phyloP scores from a whole-genome alignment of 2,113 vertebrate species.

The Oplegnathus fasciatus region DNA sequence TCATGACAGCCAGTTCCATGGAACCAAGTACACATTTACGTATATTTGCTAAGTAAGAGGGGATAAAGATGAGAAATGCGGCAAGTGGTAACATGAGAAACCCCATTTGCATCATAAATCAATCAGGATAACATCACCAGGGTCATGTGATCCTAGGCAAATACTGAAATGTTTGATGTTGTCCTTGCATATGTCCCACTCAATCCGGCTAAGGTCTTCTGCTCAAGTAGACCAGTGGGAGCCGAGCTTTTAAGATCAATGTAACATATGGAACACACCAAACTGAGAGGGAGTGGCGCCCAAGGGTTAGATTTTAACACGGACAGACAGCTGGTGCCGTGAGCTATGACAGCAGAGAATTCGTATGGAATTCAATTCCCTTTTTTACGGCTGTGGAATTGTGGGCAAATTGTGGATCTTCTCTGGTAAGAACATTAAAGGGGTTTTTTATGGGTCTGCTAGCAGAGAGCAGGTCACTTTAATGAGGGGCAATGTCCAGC shows the following conservation, averaged over 20 bases:
- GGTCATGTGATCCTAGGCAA: constrained; percentile 59
- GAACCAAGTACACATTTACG: constrained; percentile 36
- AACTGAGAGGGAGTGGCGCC: constrained; percentile 68
- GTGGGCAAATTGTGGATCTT: constrained; percentile 74
- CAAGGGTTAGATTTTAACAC: constrained; percentile 75
- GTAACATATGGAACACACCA: constrained; percentile 75
- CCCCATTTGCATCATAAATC: constrained; percentile 67
- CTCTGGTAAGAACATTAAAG: constrained; percentile 83
- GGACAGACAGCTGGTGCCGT: constrained; percentile 78
- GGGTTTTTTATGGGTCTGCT: constrained; percentile 69
- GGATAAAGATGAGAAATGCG: constrained; percentile 45
- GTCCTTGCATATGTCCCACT: constrained; percentile 74
- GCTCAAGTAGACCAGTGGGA: constrained; percentile 72
- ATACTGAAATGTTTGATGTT: constrained; percentile 68
- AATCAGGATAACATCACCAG: constrained; percentile 55
- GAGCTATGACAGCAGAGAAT: constrained; percentile 71
- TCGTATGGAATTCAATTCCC: constrained; percentile 74
- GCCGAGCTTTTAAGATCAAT: constrained; percentile 73
- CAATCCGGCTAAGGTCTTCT: constrained; percentile 65
- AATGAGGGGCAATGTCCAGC: constrained; percentile 79
- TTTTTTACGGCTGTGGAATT: constrained; percentile 72
- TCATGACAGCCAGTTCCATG: constrained; percentile 39
- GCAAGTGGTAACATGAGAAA: constrained; percentile 60
- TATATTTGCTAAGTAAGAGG: constrained; percentile 25
- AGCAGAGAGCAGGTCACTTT: constrained; percentile 72